phyloP scores from a whole-genome alignment of 2,797 vertebrate genomes.

The Anguilla anguilla region DNA sequence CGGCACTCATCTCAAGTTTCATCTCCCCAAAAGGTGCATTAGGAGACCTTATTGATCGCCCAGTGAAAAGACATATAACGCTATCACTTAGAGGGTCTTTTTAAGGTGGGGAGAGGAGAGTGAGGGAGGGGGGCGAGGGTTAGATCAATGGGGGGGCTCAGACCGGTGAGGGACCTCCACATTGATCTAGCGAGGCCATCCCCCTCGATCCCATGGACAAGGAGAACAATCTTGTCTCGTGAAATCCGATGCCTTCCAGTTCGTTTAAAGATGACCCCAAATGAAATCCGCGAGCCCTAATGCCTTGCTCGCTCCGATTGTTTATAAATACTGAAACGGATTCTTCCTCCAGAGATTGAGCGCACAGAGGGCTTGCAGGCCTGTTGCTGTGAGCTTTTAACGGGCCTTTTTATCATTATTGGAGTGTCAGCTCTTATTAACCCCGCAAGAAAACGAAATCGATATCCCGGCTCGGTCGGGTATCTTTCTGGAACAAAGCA shows the following conservation, averaged over 20 bases:
- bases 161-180: conserved; percentile 77
- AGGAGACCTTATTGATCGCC: conserved; percentile 69
- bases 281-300: conserved; percentile 60
- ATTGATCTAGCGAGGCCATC: conserved; percentile 73
- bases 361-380: conserved; percentile 51
- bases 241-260: conserved; percentile 61
- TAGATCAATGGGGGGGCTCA: conserved; percentile 74
- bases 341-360: conserved; percentile 50
- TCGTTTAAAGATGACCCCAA: conserved; percentile 66
- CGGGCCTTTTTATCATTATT: conserved; percentile 71
- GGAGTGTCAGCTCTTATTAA: conserved; percentile 79
- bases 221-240: conserved; percentile 53
- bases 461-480: conserved; percentile 62
- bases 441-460: conserved; percentile 70
- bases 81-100: conserved; percentile 71
- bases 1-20: conserved; percentile 54
- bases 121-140: conserved; percentile 45
- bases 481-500: conserved; percentile 68
- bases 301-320: conserved; percentile 57
- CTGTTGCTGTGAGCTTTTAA: conserved; percentile 63
- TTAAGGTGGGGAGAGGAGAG: conserved; percentile 46
- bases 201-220: conserved; percentile 56
- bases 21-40: conserved; percentile 66
- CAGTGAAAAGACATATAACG: conserved; percentile 68
- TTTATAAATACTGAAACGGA: conserved; percentile 64